Base-by-base conservation (phyloP, 2,888 invertebrate species). In the Aproaerema taeniolella region DNA sequence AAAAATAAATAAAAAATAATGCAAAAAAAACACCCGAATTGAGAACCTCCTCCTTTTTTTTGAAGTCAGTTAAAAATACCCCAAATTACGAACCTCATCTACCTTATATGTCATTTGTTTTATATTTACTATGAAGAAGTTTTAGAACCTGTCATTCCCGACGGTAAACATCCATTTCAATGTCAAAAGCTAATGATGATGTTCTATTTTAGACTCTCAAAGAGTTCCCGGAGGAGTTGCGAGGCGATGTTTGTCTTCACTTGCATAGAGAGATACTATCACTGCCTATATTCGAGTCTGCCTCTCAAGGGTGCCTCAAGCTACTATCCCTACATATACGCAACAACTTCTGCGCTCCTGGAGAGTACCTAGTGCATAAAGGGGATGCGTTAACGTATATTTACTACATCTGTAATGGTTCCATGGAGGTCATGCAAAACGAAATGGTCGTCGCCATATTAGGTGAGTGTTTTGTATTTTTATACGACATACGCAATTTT, bases 381-480 rank as follows among this genome's bases (percentile, higher is more conserved):
- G 97, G 97, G 28, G 98, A 98, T 64, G 97, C 97, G 4, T 89
- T 98, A 16, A 93, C 94, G 45, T 96, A 96, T 69, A 95, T 98
- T 60, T 97, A 97, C 81, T 97, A 97, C 77, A 92, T 98, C 51
- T 97, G 96, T 86, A 97, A 97, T 67, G 98, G 98, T 4, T 97
- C 97, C 16, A 97, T 98, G 97, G 98, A 98, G 82, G 97, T 98
- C 31, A 94, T 98, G 61, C 97, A 97, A 74, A 94, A 96, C 62
- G 94, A 93, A 49, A 97, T 97, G 96, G 98, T 98, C 38, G 97
- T 98, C 12, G 98, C 98, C 42, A 98, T 98, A 61, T 88, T 98
- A 52, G 98, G 98, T 97, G 82, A 90, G 91, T n/a, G n/a, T n/a
- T n/a, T n/a, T n/a, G n/a, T n/a, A n/a, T n/a, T n/a, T n/a, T n/a